Evolutionary conservation across 2,888 invertebrate species (phyloP).

Genomic region (Heteromyza rotundicornis): DNA sequence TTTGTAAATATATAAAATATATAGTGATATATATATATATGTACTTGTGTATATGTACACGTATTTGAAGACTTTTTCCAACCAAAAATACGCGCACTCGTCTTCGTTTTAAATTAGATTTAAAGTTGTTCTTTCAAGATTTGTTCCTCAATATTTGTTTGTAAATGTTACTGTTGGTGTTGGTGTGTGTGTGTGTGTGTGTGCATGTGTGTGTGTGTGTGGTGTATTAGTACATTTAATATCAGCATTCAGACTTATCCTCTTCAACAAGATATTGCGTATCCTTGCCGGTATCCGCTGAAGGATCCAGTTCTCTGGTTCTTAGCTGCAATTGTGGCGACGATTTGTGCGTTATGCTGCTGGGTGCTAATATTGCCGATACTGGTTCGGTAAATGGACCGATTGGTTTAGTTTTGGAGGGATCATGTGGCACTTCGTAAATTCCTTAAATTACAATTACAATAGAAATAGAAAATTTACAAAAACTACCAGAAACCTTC

Average conservation of each 20-base stretch:
- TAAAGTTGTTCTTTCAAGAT: constrained; percentile 36
- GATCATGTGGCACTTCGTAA: constrained; percentile 82
- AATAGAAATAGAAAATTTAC: not conserved
- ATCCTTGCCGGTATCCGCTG: constrained; percentile 87
- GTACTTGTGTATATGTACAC: not conserved
- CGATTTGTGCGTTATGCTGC: constrained; percentile 80
- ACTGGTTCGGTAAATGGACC: constrained; percentile 67
- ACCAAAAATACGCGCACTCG: not conserved
- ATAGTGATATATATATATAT: not conserved
- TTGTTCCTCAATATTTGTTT: constrained; percentile 11
- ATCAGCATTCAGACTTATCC: constrained; percentile 72
- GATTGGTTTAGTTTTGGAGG: constrained; percentile 70
- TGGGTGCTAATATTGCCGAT: constrained; percentile 81
- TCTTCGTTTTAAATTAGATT: constrained; percentile 30
- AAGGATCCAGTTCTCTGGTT: constrained; percentile 82
- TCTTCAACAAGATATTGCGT: constrained; percentile 90
- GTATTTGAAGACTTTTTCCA: not conserved
- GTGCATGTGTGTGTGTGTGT: constrained; percentile 15
- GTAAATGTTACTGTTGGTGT: not conserved
- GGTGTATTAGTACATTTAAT: constrained; percentile 48
- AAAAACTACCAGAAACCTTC: not conserved
- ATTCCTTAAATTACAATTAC: constrained; percentile 65
- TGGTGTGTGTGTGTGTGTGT: constrained; percentile 16
- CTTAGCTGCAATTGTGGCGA: constrained; percentile 76
- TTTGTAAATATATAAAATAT: constrained; percentile 14